A percentile compares a stretch with the other conserved stretches of the same genome.
Conservation (phyloP, 2,113 vertebrate genomes). For the Plecturocebus donacophilus region DNA sequence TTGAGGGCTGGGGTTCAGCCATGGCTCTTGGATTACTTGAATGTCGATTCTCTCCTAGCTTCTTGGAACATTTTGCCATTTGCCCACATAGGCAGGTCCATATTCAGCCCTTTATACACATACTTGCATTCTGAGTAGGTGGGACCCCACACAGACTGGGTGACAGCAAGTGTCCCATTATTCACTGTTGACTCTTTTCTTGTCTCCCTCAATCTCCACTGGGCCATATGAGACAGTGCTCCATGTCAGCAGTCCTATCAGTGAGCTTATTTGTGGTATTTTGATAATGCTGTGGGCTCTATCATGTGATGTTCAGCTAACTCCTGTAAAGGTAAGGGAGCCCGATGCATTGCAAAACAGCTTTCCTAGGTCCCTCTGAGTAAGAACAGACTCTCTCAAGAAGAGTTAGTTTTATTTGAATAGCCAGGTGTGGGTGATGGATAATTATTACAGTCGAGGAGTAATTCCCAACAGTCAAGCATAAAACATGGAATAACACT, state of each 20-base stretch:
- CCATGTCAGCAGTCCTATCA: conserved; percentile 26
- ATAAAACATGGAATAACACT: neutral
- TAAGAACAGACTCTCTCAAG: neutral
- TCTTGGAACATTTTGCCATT: conserved; percentile 76
- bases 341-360: neutral
- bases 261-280: conserved; percentile 57
- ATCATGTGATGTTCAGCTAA: conserved; percentile 23
- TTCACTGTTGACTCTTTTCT: conserved; percentile 79
- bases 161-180: conserved; percentile 78
- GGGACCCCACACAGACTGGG: conserved; percentile 65
- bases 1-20: conserved; percentile 59
- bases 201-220: conserved; percentile 4
- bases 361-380: neutral
- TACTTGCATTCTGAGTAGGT: conserved; percentile 69
- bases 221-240: conserved; percentile 40
- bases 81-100: conserved; percentile 69
- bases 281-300: conserved; percentile 51
- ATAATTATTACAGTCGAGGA: neutral
- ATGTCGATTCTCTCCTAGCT: conserved; percentile 58
- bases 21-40: conserved; percentile 63
- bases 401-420: neutral
- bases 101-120: conserved; percentile 71
- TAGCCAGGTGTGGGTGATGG: neutral
- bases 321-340: conserved; percentile 5
- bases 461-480: conserved; percentile 10